Evolutionary conservation across 2,888 invertebrate genomes (phyloP).

Genomic region (Timema cristinae): DNA sequence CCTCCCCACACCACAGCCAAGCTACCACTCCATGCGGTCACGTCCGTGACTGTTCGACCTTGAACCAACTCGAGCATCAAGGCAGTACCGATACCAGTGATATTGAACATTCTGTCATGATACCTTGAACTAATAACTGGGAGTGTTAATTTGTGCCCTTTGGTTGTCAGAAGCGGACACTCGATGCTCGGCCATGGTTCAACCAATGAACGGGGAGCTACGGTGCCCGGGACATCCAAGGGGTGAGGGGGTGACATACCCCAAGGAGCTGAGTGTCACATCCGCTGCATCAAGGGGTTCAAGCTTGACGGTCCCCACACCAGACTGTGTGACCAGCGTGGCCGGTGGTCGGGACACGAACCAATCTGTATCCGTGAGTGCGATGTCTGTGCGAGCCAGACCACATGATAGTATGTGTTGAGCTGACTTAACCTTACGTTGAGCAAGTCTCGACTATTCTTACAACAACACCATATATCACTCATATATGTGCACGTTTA

Average conservation of each 20-base stretch:
- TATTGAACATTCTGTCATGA: no score
- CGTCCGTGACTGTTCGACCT: no score
- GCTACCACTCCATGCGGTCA: no score
- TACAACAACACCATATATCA: no score
- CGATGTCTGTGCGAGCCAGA: no score
- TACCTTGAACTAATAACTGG: background rate
- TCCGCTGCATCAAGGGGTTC: constrained; percentile 53
- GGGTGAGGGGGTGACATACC: constrained; percentile 34
- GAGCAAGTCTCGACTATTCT: no score
- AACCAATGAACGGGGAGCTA: constrained; percentile 35
- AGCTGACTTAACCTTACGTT: constrained; percentile 13
- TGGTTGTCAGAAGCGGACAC: no score
- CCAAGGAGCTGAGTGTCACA: constrained; percentile 47
- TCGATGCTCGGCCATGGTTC: constrained; percentile 12
- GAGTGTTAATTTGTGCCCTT: no score
- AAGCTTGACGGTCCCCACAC: constrained; percentile 51
- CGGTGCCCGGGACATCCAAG: constrained; percentile 42
- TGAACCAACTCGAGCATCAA: no score
- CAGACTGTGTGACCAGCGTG: constrained; percentile 49
- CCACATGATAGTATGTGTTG: background rate
- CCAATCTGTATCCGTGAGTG: constrained; percentile 53
- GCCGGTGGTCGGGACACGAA: constrained; percentile 51
- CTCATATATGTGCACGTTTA: no score
- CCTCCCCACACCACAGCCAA: no score
- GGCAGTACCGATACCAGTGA: no score